These are phyloP conservation scores for Cygnus olor DNA, from an alignment of 2,797 vertebrate species.

Conservation along the genomic window DNA sequence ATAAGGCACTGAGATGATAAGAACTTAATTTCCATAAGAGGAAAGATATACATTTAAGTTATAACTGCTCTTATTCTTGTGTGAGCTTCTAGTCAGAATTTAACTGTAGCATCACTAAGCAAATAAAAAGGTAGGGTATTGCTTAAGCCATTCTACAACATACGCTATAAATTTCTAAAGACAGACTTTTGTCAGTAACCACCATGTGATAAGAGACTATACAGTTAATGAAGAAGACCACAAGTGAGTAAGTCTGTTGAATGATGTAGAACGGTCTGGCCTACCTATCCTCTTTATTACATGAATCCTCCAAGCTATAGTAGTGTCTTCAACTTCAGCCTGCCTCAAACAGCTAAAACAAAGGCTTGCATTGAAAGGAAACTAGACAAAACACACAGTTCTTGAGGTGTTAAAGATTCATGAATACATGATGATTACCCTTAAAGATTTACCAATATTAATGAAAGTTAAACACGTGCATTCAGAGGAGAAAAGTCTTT, in stretches of 20 bases:
- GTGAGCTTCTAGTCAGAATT: background rate
- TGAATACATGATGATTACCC: background rate
- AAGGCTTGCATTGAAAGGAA: background rate
- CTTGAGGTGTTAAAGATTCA: background rate
- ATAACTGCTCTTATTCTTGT: background rate
- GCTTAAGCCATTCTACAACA: background rate
- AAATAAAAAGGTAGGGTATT: background rate
- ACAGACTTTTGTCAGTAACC: background rate
- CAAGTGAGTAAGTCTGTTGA: background rate
- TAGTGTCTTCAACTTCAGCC: background rate
- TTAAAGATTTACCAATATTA: background rate
- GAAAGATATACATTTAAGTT: background rate
- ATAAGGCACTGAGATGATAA: conserved; percentile 3
- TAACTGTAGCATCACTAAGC: background rate
- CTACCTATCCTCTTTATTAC: background rate
- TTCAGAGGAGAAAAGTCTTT: background rate
- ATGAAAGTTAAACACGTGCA: background rate
- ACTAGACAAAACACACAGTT: background rate
- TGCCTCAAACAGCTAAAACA: background rate
- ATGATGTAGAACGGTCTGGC: background rate
- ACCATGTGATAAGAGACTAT: background rate
- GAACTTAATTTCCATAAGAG: conserved; percentile 24
- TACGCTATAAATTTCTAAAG: background rate
- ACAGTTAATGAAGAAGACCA: background rate
- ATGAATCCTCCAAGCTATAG: background rate